phyloP scores from a whole-genome alignment of 2,888 invertebrate genomes.

The Agapetus fuscipes region DNA sequence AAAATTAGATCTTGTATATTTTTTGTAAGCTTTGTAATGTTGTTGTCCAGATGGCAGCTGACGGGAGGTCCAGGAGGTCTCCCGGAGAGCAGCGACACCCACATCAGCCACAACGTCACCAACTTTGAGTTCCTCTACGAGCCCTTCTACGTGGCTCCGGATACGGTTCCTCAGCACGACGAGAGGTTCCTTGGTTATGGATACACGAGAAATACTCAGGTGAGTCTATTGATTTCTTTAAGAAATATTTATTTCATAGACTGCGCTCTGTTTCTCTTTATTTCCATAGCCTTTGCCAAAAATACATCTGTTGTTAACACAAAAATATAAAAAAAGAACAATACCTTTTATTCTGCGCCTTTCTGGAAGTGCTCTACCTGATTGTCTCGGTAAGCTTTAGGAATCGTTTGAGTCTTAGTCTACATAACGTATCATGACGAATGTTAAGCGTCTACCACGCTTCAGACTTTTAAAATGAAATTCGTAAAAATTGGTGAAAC shows the following conservation, averaged over 20 bases:
- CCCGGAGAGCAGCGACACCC: conserved; percentile 52
- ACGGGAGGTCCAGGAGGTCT: conserved; percentile 47
- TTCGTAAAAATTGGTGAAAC: too few relatives aligned
- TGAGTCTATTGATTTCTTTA: conserved; percentile 29
- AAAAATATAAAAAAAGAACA: background rate
- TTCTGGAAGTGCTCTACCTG: background rate
- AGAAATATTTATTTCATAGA: background rate
- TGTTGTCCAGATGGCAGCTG: conserved; percentile 52
- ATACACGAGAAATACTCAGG: conserved; percentile 87
- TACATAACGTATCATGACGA: too few relatives aligned
- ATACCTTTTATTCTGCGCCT: background rate
- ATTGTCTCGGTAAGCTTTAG: too few relatives aligned
- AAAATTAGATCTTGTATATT: too few relatives aligned
- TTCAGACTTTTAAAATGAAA: too few relatives aligned
- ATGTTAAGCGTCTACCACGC: too few relatives aligned
- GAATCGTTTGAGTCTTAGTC: too few relatives aligned
- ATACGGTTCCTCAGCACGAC: conserved; percentile 75
- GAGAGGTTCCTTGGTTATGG: conserved; percentile 87
- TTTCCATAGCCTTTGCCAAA: too few relatives aligned
- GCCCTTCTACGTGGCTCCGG: conserved; percentile 81
- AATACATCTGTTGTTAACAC: too few relatives aligned
- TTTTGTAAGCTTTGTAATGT: too few relatives aligned
- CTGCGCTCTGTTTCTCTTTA: background rate
- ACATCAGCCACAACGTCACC: conserved; percentile 77
- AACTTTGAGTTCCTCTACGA: conserved; percentile 80